Base-by-base conservation (phyloP, 2,888 invertebrate species). In the Agriopis leucophaearia region DNA sequence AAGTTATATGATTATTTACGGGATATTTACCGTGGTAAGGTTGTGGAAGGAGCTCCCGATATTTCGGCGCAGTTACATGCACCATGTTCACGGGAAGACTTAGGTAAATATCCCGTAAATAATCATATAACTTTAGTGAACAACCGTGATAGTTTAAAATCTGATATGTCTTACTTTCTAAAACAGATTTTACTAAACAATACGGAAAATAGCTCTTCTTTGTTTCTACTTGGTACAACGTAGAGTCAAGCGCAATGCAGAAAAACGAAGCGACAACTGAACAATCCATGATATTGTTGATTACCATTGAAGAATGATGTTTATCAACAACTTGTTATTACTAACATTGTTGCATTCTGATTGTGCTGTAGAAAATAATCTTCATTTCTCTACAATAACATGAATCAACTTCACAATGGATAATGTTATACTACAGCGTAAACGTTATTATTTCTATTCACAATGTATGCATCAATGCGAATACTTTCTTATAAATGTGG, bases 311-410 rank as follows among this genome's bases (percentile, higher is more conserved):
- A 78, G 77, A 79, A 73, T 77, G 75, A 71, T 91, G 88, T 92
- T 92, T 91, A 82, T 87, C 92, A 92, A 92, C 90, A 89, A 70
- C 87, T 62, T 80, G 79, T 76, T 81, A 79, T 82, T 81, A 50
- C 76, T 74, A 78, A 88, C 87, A 85, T 87, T 86, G 85, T 85
- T 86, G 77, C 74, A 61, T 66, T 74, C 65, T 86, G 84, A 85
- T 79, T 86, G 79, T 79, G 73, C 67, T 72, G 70, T 66, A 74
- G 71, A 72, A 65, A 74, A 79, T 77, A 77, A 76, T 79, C 15
- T 70, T 74, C 66, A 72, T 69, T 42, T 66, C 54, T 69, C 51
- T 56, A 72, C 70, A 73, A 73, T 74, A 72, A 74, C 66, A 77
- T 62, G 47, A 52, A 66, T 61, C 47, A 12, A 45, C 42, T 15